Evolutionary conservation across 2,888 invertebrate genomes (phyloP).

Genomic region (Coremacera marginata): DNA sequence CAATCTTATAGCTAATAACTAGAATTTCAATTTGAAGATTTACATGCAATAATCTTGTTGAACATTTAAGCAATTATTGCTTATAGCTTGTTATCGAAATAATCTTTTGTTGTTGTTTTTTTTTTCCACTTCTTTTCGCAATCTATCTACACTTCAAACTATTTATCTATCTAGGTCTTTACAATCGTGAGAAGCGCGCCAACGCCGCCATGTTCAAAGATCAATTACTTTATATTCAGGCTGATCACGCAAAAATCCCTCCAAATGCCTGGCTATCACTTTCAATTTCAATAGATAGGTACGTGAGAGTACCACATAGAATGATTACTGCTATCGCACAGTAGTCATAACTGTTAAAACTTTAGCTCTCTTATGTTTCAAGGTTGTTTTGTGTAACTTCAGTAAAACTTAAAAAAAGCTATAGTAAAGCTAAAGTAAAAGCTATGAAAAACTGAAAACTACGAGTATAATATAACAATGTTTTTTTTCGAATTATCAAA

Average conservation of each 20-base stretch:
- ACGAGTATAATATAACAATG: no score
- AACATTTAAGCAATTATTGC: not conserved
- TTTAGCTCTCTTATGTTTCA: no score
- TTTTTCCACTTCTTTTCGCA: not conserved
- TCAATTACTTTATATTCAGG: not conserved
- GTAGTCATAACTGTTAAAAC: not conserved
- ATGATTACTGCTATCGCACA: not conserved
- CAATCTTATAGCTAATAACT: not conserved
- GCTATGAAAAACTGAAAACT: no score
- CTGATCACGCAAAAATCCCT: not conserved
- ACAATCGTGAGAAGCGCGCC: not conserved
- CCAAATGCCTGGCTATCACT: conserved; percentile 7
- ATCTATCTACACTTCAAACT: not conserved
- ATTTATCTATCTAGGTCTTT: not conserved
- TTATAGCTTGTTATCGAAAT: no score
- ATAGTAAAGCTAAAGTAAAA: no score
- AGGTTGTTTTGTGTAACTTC: no score
- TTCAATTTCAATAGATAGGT: conserved; percentile 29
- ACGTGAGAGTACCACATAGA: not conserved
- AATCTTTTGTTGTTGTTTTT: not conserved
- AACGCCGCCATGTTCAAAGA: not conserved
- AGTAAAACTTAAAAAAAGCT: no score
- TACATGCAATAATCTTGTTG: conserved; percentile 2
- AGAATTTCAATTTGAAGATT: not conserved
- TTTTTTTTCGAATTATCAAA: no score